Percentiles rank a stretch among this genome's conserved stretches.
Conservation (phyloP, 2,113 vertebrate genomes). For the Malurus melanocephalus region DNA sequence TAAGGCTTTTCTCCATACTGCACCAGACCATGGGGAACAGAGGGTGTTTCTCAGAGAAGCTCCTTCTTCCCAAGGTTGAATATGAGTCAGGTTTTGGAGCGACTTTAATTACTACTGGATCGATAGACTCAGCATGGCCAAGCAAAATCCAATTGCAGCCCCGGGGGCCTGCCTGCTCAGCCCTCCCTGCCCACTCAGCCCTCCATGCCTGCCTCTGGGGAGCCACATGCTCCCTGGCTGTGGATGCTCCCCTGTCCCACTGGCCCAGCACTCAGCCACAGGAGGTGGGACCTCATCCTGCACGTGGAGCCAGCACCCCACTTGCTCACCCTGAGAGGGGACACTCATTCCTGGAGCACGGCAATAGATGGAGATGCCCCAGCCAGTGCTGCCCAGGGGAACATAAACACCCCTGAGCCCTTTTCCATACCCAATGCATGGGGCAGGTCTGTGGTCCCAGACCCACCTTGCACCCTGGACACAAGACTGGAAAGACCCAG, state of each 20-base stretch:
- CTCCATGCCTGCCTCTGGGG: not conserved
- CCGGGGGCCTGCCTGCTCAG: not conserved
- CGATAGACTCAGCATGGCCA: constrained; percentile 41
- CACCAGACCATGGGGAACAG: not conserved
- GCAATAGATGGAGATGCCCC: not conserved
- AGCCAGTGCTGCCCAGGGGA: not conserved
- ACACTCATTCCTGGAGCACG: fast-evolving
- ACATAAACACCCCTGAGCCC: fast-evolving
- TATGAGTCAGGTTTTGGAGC: constrained; percentile 63
- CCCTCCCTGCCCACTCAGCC: not conserved
- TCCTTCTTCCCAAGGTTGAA: constrained; percentile 55
- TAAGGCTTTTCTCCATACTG: not conserved
- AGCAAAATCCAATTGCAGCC: constrained; percentile 55
- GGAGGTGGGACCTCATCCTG: not conserved
- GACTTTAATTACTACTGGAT: constrained; percentile 64
- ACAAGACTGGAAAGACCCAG: not conserved
- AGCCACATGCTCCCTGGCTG: fast-evolving
- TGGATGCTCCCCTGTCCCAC: not conserved
- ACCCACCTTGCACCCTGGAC: not conserved
- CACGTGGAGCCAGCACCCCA: not conserved
- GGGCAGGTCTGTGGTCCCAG: not conserved
- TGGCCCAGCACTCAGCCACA: fast-evolving
- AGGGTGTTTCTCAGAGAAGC: constrained; percentile 14
- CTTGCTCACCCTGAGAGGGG: not conserved
- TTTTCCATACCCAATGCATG: not conserved